Conservation (phyloP, 2,797 vertebrate genomes). For the Limosa lapponica region DNA sequence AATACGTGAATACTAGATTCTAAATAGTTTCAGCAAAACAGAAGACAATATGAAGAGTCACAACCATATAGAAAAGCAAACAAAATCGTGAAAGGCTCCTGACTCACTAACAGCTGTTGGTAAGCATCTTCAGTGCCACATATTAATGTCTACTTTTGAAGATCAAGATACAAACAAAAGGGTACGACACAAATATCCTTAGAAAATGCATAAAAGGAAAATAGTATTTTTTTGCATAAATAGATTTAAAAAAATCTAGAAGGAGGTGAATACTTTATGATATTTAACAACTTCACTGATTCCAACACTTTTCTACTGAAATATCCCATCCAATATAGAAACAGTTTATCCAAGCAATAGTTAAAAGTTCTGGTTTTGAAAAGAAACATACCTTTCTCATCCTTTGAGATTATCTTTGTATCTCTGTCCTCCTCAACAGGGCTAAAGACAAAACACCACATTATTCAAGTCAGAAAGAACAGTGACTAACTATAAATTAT, state of each 20-base stretch:
- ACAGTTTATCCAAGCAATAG: neutral
- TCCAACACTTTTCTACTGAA: neutral
- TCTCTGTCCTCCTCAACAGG: slow-evolving; percentile 86
- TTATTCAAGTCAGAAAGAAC: slow-evolving; percentile 57
- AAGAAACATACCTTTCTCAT: slow-evolving; percentile 88
- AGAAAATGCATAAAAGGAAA: neutral
- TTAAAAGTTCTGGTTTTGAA: fast-evolving
- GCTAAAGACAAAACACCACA: slow-evolving; percentile 85
- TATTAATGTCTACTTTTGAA: neutral
- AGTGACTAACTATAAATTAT: slow-evolving; percentile 22
- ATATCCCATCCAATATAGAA: neutral
- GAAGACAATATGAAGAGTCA: neutral
- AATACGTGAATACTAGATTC: neutral
- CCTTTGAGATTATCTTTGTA: slow-evolving; percentile 83
- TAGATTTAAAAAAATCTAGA: neutral
- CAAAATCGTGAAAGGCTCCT: neutral
- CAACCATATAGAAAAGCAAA: neutral
- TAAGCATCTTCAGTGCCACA: neutral
- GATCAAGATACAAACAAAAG: neutral
- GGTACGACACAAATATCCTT: neutral
- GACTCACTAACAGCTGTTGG: neutral
- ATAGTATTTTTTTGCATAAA: fast-evolving
- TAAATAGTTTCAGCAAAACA: neutral
- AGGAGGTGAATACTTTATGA: neutral
- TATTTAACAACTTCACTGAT: neutral